Percentiles rank a stretch among this genome's conserved stretches.
Conservation (phyloP, 1,140 invertebrate genomes). For the Rhagoletis zephyria region DNA sequence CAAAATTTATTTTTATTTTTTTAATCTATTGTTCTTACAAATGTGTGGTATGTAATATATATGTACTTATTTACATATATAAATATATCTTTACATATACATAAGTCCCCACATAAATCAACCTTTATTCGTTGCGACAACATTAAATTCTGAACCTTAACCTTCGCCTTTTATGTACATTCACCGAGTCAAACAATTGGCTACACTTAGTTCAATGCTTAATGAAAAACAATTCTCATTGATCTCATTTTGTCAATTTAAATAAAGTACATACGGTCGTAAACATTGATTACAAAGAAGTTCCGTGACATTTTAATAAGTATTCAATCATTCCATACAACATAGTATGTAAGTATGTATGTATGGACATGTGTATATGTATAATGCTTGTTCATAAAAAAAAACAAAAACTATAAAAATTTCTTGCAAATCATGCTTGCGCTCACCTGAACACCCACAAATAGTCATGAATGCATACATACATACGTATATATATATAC, state of each 20-base stretch:
- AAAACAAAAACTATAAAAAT: neutral
- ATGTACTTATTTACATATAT: too few species aligned
- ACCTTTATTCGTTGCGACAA: too few species aligned
- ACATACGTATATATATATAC: neutral
- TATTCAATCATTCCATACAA: conserved; percentile 42
- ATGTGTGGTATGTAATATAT: too few species aligned
- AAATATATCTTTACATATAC: too few species aligned
- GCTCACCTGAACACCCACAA: neutral
- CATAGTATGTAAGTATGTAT: neutral
- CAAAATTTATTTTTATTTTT: too few species aligned
- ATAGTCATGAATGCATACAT: neutral
- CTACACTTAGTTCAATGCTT: conserved; percentile 14
- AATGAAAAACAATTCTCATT: conserved; percentile 17
- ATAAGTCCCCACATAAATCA: too few species aligned
- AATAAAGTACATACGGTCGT: neutral
- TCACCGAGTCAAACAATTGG: neutral
- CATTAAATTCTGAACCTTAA: neutral
- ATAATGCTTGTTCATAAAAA: neutral
- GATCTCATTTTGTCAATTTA: neutral
- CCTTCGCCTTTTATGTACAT: conserved; percentile 11
- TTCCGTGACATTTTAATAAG: conserved; percentile 31
- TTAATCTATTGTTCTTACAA: too few species aligned
- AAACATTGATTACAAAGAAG: neutral
- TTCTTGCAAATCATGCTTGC: conserved; percentile 22
- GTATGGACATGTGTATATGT: neutral